Percentiles rank a stretch among this genome's conserved stretches.
Conservation (phyloP, 2,888 invertebrate genomes). For the Cryptus viduatorius region DNA sequence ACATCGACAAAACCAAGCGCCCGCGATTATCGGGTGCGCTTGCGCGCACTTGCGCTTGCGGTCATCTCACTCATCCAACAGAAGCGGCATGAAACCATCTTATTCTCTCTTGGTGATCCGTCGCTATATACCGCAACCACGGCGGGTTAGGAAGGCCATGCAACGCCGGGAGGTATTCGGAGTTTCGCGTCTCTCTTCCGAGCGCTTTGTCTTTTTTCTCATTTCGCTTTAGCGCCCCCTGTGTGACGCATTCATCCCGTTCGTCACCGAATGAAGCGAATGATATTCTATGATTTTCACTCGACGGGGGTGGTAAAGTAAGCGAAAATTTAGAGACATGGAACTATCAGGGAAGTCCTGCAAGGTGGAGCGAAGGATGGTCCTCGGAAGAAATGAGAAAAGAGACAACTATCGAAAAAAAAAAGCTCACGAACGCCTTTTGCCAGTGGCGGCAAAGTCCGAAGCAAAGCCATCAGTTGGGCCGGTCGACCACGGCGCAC, state of each 20-base stretch:
- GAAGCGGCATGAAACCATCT: slow-evolving; percentile 54
- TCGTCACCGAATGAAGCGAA: no score
- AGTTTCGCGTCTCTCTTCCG: slow-evolving; percentile 13
- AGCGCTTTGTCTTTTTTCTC: no score
- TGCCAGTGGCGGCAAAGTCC: slow-evolving; percentile 18
- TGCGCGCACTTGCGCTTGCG: slow-evolving; percentile 40
- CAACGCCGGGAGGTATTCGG: slow-evolving; percentile 59
- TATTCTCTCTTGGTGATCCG: background rate
- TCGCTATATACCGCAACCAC: slow-evolving; percentile 31
- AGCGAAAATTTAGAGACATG: no score
- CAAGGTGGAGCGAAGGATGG: no score
- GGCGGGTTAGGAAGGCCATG: background rate
- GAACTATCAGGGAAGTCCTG: no score
- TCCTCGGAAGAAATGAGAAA: no score
- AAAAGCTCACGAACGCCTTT: slow-evolving; percentile 1
- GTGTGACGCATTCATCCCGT: no score
- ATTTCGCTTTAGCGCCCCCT: no score
- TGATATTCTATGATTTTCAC: no score
- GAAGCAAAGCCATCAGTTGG: background rate
- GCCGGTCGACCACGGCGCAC: slow-evolving; percentile 40
- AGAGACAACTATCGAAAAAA: background rate
- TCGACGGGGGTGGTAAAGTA: no score
- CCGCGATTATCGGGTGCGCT: slow-evolving; percentile 59
- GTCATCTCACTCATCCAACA: slow-evolving; percentile 59
- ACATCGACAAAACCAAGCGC: slow-evolving; percentile 61